Conservation (phyloP, 1,140 invertebrate genomes). For the Sesamia nonagrioides region DNA sequence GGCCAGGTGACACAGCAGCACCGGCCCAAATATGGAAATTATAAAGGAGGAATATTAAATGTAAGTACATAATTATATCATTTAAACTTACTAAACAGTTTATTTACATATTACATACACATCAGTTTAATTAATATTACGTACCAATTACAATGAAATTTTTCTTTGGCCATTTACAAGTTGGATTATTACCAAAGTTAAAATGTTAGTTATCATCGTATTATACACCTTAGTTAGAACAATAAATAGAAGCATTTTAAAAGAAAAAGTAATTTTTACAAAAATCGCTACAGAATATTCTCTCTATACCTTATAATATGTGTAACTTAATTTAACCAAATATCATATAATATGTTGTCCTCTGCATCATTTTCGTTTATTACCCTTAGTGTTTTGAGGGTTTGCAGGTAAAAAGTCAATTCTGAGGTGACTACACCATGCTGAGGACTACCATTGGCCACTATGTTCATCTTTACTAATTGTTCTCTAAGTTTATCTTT, state of each 20-base stretch:
- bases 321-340: constrained; percentile 90
- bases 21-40: no score
- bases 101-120: constrained; percentile 42
- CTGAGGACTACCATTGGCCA: constrained; percentile 98
- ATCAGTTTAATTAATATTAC: constrained; percentile 2
- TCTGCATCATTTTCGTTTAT: constrained; percentile 91
- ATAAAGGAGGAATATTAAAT: neutral
- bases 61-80: neutral
- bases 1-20: no score
- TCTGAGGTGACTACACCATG: constrained; percentile 98
- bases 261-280: constrained; percentile 19
- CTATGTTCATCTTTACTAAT: constrained; percentile 94
- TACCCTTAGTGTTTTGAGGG: constrained; percentile 95
- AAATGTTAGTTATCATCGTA: neutral
- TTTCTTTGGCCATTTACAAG: constrained; percentile 44
- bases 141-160: neutral
- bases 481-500: constrained; percentile 95
- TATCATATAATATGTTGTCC: constrained; percentile 93
- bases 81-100: constrained; percentile 37
- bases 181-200: constrained; percentile 18
- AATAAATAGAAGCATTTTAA: constrained; percentile 22
- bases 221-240: constrained; percentile 4
- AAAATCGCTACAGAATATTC: constrained; percentile 51
- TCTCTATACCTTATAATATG: constrained; percentile 32
- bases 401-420: constrained; percentile 98